Evolutionary conservation across 2,888 invertebrate genomes (phyloP).

Genomic region (Isoperla grammatica): DNA sequence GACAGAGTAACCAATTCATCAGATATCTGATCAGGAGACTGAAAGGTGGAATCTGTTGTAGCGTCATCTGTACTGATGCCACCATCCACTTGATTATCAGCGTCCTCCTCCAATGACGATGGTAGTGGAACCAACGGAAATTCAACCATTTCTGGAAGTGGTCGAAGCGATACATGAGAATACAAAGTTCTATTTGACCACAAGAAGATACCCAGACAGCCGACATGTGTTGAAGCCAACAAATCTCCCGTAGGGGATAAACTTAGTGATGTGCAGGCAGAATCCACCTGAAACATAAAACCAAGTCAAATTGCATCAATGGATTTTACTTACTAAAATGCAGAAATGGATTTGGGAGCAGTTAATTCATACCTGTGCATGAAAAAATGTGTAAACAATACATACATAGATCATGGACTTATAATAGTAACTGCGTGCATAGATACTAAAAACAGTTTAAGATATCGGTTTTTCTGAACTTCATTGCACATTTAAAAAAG

Average conservation of each 20-base stretch:
- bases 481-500: too few species aligned
- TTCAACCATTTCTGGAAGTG: slow-evolving; percentile 46
- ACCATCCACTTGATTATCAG: slow-evolving; percentile 34
- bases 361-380: too few species aligned
- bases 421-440: too few species aligned
- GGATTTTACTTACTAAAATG: too few species aligned
- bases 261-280: slow-evolving; percentile 75
- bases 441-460: too few species aligned
- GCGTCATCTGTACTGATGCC: slow-evolving; percentile 26
- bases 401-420: too few species aligned
- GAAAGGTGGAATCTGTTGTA: slow-evolving; percentile 53
- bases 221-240: slow-evolving; percentile 83
- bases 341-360: too few species aligned
- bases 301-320: too few species aligned
- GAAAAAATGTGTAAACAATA: too few species aligned
- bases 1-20: slow-evolving; percentile 79
- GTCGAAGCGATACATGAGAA: slow-evolving; percentile 70
- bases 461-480: too few species aligned
- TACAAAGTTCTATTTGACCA: slow-evolving; percentile 92
- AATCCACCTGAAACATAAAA: slow-evolving; percentile 53
- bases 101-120: slow-evolving; percentile 38
- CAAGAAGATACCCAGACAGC: slow-evolving; percentile 82
- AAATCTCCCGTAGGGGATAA: slow-evolving; percentile 90
- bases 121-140: slow-evolving; percentile 44
- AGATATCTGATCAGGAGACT: slow-evolving; percentile 70